Base-by-base conservation (phyloP, 1,140 invertebrate species). In the Mycetomoellerius zeteki region DNA sequence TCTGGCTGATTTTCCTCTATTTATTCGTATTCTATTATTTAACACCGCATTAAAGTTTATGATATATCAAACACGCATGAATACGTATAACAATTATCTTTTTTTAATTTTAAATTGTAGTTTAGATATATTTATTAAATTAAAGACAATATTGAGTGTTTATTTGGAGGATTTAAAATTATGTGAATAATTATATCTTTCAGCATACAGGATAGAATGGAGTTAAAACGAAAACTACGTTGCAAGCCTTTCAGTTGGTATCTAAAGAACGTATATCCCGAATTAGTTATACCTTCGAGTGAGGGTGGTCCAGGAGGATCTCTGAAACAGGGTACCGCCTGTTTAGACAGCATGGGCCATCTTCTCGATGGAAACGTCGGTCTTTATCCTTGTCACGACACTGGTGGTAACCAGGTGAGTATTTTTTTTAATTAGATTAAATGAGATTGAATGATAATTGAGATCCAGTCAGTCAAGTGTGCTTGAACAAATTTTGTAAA, bases 171-270 rank as follows among this genome's bases (percentile, higher is more conserved):
- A 21, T 19, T 21, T 0, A 71, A 37, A 27, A 43, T 54, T 54
- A 8, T 67, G 5, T 16, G n/a, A 80, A 69, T 24, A 37, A 80
- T 78, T 54, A 19, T 19, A 86, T 91, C 93, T 95, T 96, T 78
- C 94, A 99, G 98, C 94, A 98, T 99, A 93, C 97, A 98, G 75
- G 98, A 98, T 92, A 97, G 99, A 80, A 95, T 98, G 84, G 97
- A 97, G 52, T 95, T 99, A 64, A 97, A 98, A 86, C 96, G 98
- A 92, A 96, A 96, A 90, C 96, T 99, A 21, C 96, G 98, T 64
- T 99, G 99, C 95, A 99, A 99, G 94, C 97, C 98, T 12, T 99
- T 99, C 96, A 97, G 98, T 91, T 99, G 99, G 99, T 99, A 99
- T 95, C 94, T 99, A 91, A 97, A 99, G 89, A 98, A 99, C 94